Base-by-base conservation (phyloP, 2,888 invertebrate species). In the Cheilosia pagana region DNA sequence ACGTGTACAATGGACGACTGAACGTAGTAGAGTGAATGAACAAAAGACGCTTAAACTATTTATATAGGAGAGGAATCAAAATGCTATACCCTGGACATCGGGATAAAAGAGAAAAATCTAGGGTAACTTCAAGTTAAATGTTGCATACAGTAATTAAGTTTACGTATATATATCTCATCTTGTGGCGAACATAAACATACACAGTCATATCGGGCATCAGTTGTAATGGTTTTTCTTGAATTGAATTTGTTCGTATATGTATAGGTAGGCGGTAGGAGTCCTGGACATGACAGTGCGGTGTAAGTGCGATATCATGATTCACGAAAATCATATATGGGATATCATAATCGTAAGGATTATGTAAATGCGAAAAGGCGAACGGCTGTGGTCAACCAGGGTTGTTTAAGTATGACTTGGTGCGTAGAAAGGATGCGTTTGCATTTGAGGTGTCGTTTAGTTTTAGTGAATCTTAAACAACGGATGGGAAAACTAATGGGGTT, bases 121-220 rank as follows among this genome's bases (percentile, higher is more conserved):
- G 78, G 78, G 74, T 79, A 75, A 50, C 78, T 70, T 65, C 48
- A 52, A 85, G 79, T 79, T 85, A 85, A 85, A 85, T 85, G 83
- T 75, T 85, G 70, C 83, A 85, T 79, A 74, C 71, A 48, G 75
- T 85, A 85, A 85, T 85, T 85, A 85, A 79, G 79, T 85, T 85
- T 79, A 79, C 70, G 68, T 85, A 70, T 79, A 70, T 85, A 70
- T 79, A 70, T 79, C 71, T 70, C 70, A 79, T 85, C 68, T 57
- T 85, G 79, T 70, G 48, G 10, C 41, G 0, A 19, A 19, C 31
- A 72, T 16, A 48, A 25, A 77, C 52, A 57, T 7, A 63, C 45
- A 43, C 48, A 16, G n/a, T n/a, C 8, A 39, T 45, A 19, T 28
- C 28, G 8, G 19, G 19, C n/a, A 23, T 50, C 50, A 60, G 57